These are phyloP conservation scores for Hyperoplus lanceolatus DNA, from an alignment of 2,797 vertebrate species.

Conservation along the genomic window DNA sequence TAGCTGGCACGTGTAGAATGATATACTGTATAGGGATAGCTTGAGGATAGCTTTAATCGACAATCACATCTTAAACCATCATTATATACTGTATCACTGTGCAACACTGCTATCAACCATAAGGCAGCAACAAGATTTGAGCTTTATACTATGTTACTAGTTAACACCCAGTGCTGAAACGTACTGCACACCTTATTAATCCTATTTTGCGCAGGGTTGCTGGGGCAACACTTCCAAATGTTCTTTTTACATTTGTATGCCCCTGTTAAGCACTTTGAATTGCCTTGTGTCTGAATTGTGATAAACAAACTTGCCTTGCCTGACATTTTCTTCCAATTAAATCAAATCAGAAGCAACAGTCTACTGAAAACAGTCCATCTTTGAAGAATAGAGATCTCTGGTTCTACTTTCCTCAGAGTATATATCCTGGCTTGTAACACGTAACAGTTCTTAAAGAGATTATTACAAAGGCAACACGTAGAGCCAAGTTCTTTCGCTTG, in stretches of 20 bases:
- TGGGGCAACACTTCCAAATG: not conserved
- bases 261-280: too few relatives aligned
- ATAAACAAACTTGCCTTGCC: not conserved
- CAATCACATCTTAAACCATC: conserved; percentile 2
- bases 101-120: too few relatives aligned
- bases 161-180: conserved; percentile 14
- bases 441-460: conserved; percentile 34
- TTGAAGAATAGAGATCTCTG: not conserved
- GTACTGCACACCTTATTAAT: conserved; percentile 15
- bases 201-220: conserved; percentile 3
- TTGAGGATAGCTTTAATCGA: conserved; percentile 7
- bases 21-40: not conserved
- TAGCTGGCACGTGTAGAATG: conserved; percentile 18
- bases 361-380: not conserved
- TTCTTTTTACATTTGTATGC: too few relatives aligned
- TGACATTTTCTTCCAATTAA: conserved; percentile 25
- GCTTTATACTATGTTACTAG: not conserved
- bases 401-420: not conserved
- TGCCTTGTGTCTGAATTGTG: too few relatives aligned
- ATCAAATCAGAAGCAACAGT: conserved; percentile 10
- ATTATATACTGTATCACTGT: conserved; percentile 18
- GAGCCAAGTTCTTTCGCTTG: conserved; percentile 42
- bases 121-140: not conserved
- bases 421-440: conserved; percentile 20
- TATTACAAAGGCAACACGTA: conserved; percentile 42